Base-by-base conservation (phyloP, 23 tunicate species). In the Phallusia fumigata region DNA sequence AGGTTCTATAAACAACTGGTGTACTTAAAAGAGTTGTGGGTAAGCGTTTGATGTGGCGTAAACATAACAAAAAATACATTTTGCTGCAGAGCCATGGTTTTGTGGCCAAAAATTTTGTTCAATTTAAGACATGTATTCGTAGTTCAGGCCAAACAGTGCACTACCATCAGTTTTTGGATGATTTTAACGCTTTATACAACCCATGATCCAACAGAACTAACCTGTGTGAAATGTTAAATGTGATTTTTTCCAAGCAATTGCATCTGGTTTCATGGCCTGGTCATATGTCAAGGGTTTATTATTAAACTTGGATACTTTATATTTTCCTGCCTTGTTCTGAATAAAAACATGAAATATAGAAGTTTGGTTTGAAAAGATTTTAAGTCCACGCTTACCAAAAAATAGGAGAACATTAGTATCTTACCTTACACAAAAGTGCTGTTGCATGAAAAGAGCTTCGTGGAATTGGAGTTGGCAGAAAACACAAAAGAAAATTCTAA, bases 211-310 rank as follows among this genome's bases (percentile, higher is more conserved):
- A 3, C 10, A 10, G 5, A 21, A 53, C 65, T 36, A 33, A 79
- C 88, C 88, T 36, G 88, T 85, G 50, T 85, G 88, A 19, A 69
- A 22, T n/a, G 88, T 32, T 8, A 78, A 75, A 75, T 75, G 78
- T 44, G 82, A 81, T 49, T 85, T 85, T 19, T 44, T 40, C 44
- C 78, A 77, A 10, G 74, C 88, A 22, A 85, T 85, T 5, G 36
- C 47, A 72, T 85, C 36, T 22, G 88, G 88, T 47, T 79, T 85
- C 30, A 85, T 77, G 12, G 88, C 88, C 65, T 85, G 88, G 44
- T 85, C 88, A 69, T 85, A 85, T 18, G 88, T 85, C 45, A 85
- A 69, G 26, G 88, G 88, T 31, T 85, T 85, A 65, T 78, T 85
- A 35, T 78, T 78, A 28, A 85, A 65, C 65, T 85, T 85, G 24